A percentile compares a stretch with the other conserved stretches of the same genome.
phyloP scores from a whole-genome alignment of 92 coral and sea anemone genomes.

The Hydrozoanthus gracilis region DNA sequence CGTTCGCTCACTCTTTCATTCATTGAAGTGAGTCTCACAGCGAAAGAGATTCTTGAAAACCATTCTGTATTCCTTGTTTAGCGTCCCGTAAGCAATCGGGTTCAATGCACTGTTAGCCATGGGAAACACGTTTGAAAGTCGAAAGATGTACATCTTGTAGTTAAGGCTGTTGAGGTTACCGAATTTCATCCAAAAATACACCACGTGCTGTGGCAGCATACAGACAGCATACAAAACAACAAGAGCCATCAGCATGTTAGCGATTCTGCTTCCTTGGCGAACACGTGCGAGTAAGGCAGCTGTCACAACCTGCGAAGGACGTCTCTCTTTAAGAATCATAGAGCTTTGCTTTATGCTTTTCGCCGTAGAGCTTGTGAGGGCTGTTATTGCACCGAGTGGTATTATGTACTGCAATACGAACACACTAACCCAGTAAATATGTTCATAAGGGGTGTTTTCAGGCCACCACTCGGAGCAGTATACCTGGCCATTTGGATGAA shows the following conservation, averaged over 20 bases:
- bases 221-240: constrained; percentile 78
- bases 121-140: constrained; percentile 87
- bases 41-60: constrained; percentile 71
- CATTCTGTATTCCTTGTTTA: constrained; percentile 81
- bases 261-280: constrained; percentile 80
- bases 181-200: constrained; percentile 88
- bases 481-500: constrained; percentile 61
- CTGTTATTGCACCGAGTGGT: constrained; percentile 75
- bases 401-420: constrained; percentile 82
- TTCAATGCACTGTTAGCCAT: constrained; percentile 95
- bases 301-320: constrained; percentile 65
- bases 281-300: constrained; percentile 69
- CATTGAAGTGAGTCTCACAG: not conserved
- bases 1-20: not conserved
- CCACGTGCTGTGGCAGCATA: constrained; percentile 89
- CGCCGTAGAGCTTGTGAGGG: constrained; percentile 64
- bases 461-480: constrained; percentile 82
- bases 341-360: constrained; percentile 51
- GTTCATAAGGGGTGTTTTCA: constrained; percentile 55
- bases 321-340: constrained; percentile 41
- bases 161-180: constrained; percentile 76
- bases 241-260: constrained; percentile 86
- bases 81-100: constrained; percentile 87
- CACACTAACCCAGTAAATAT: constrained; percentile 84
- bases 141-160: constrained; percentile 85